Evolutionary conservation across 2,888 invertebrate species (phyloP), one percentile per base, ranked within the genome.

Genomic region (Meandrusa payeni): DNA sequence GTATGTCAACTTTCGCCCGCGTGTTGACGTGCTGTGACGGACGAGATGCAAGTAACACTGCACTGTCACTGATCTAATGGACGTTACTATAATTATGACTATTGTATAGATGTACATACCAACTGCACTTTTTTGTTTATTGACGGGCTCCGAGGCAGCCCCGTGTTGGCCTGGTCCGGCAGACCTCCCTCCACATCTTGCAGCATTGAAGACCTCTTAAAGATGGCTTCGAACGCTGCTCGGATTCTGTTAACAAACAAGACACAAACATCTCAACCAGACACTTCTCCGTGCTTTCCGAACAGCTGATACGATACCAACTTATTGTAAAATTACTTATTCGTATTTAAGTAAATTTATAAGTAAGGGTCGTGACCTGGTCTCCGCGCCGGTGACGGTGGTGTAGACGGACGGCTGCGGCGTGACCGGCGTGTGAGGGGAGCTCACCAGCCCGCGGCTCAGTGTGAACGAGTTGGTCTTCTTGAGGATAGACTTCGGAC

Each of bases 401-500:
- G 94, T 94, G 63, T 97, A 96, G 0, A 93, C 93, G 2, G 90
- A 90, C 49, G 92, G 92, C 7, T 70, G 64, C 3, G 76, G 75
- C 0, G 74, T 49, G 24, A 59, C 57, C 79, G 52, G 91, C 75
- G 70, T 88, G 78, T 90, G 86, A 51, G 90, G 86, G 0, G 71
- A 66, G 0, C 60, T 89, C 77, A 42, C 91, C 77, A 77, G 59
- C 0, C 80, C 77, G 0, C 88, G 75, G 1, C 82, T 80, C 19
- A 95, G 72, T 0, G 94, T 95, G 81, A 96, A 96, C 4, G 96
- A 96, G 77, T 96, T 95, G 0, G 96, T 96, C 81, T 97, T 97
- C 87, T 97, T 98, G 48, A 97, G 85, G 65, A 97, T 97, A 0
- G 97, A 97, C 71, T 97, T 97, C 51, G 88, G 88, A 1, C 88